These are phyloP conservation scores for Gobionotothen gibberifrons DNA, from an alignment of 2,797 vertebrate species.

Conservation along the genomic window DNA sequence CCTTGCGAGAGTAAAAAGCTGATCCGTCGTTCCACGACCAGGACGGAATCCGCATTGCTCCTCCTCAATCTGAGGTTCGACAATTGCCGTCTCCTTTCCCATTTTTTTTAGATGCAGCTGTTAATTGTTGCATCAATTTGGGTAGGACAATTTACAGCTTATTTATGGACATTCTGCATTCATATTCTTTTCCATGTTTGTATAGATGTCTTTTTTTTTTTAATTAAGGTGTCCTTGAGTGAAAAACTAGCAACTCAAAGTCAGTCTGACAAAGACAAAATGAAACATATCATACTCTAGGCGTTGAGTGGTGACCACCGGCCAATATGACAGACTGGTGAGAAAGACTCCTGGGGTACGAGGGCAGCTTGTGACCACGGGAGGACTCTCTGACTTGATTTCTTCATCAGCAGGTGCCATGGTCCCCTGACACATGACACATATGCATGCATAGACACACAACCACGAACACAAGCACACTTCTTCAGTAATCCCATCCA, in stretches of 20 bases:
- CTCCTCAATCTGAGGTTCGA: no score
- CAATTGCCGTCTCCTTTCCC: no score
- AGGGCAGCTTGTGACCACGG: conserved; percentile 82
- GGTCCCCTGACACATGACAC: conserved; percentile 66
- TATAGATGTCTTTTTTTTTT: not conserved
- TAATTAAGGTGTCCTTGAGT: not conserved
- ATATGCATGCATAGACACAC: conserved; percentile 20
- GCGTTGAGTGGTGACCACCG: conserved; percentile 43
- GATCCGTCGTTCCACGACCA: no score
- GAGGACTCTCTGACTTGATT: conserved; percentile 78
- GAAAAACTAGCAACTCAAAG: not conserved
- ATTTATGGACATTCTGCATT: no score
- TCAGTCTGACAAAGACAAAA: conserved; percentile 43
- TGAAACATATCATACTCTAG: conserved; percentile 62
- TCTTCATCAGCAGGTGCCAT: conserved; percentile 82
- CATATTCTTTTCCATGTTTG: not conserved
- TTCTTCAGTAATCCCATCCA: conserved; percentile 33
- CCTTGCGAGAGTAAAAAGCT: no score
- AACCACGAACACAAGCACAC: not conserved
- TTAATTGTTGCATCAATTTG: not conserved
- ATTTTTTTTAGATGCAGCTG: not conserved
- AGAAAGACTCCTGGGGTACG: conserved; percentile 67
- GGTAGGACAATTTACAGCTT: not conserved
- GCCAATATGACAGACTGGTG: conserved; percentile 78
- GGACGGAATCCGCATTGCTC: no score